phyloP scores from a whole-genome alignment of 2,113 vertebrate genomes.

The Alligator mississippiensis region DNA sequence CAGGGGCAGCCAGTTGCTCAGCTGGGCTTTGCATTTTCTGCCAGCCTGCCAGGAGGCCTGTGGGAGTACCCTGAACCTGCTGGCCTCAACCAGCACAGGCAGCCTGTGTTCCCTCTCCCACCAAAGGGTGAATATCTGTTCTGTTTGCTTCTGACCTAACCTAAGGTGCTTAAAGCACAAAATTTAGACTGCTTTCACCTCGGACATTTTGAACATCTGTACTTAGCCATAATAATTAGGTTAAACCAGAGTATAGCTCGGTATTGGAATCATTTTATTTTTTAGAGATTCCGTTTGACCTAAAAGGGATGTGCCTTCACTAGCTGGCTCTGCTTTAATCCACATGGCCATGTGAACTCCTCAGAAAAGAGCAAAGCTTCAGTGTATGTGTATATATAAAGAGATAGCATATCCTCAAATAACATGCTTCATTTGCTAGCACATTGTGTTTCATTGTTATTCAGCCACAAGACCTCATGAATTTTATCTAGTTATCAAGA shows the following conservation, averaged over 20 bases:
- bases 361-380: neutral
- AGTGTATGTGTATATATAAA: neutral
- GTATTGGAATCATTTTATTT: neutral
- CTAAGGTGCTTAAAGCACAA: no score
- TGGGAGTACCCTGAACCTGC: no score
- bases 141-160: no score
- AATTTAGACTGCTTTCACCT: neutral
- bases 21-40: no score
- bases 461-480: neutral
- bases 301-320: neutral
- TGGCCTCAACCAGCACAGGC: no score
- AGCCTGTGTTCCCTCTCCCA: no score
- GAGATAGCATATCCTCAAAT: neutral
- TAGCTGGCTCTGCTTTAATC: neutral
- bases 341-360: neutral
- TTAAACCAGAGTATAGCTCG: neutral
- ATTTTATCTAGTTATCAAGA: neutral
- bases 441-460: neutral
- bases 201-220: neutral
- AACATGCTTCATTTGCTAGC: neutral
- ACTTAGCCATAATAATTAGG: neutral
- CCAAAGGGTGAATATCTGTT: no score
- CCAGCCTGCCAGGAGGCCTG: no score
- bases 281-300: neutral
- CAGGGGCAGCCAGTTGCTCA: no score